A percentile compares a stretch with the other conserved stretches of the same genome.
Conservation (phyloP, 23 tunicate genomes). For the Styela plicata region DNA sequence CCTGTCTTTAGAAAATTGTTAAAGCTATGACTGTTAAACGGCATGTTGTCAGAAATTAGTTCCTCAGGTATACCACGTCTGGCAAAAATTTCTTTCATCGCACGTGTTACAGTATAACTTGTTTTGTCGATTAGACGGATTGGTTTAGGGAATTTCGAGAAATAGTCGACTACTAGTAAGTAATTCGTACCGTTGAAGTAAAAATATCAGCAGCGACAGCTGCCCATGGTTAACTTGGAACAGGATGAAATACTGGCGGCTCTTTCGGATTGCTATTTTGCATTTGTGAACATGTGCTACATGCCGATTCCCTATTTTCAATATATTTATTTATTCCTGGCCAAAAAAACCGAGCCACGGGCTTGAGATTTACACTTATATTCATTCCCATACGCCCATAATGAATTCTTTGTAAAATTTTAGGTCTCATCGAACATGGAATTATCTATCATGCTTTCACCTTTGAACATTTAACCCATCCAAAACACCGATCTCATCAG, state of each 20-base stretch:
- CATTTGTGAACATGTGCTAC: constrained; percentile 11
- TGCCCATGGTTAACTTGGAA: constrained; percentile 21
- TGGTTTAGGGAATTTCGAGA: neutral
- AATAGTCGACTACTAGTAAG: constrained; percentile 29
- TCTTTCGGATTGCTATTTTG: constrained; percentile 27
- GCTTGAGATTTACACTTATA: no score
- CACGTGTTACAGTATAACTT: constrained; percentile 5
- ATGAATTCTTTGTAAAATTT: no score
- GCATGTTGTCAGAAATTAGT: constrained; percentile 35
- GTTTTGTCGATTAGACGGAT: neutral
- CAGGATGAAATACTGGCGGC: constrained; percentile 33
- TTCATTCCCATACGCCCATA: no score
- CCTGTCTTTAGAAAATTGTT: constrained; percentile 21
- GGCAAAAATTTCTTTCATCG: constrained; percentile 31
- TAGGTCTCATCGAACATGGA: no score
- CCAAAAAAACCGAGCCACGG: no score
- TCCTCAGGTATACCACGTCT: constrained; percentile 35
- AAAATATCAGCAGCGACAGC: neutral
- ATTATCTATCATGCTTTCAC: no score
- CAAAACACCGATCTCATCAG: no score
- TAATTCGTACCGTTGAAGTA: constrained; percentile 32
- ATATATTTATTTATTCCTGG: neutral
- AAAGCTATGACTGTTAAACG: constrained; percentile 26
- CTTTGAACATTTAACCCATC: no score
- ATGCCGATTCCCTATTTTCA: neutral